These are phyloP conservation scores for Seladonia tumulorum DNA, from an alignment of 2,888 invertebrate species.

Conservation along the genomic window DNA sequence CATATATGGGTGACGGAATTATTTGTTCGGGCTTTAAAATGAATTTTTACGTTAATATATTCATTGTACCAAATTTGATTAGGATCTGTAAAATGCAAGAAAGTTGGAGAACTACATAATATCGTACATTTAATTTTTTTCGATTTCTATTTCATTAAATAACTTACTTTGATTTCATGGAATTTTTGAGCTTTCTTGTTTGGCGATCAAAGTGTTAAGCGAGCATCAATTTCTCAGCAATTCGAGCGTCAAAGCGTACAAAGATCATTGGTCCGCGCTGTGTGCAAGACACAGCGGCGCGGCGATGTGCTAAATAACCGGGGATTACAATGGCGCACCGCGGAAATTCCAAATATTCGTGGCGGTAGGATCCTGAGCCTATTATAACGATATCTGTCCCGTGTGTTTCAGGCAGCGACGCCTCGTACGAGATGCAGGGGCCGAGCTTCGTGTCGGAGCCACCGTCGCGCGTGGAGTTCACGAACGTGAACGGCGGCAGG, in stretches of 20 bases:
- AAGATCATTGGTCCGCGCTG: background rate
- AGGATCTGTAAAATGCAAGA: no score
- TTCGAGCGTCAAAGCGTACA: background rate
- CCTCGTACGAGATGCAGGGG: conserved; percentile 86
- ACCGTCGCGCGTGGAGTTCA: conserved; percentile 85
- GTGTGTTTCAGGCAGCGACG: conserved; percentile 79
- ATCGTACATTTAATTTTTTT: no score
- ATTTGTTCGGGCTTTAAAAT: no score
- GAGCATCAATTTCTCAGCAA: background rate
- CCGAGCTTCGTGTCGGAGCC: conserved; percentile 86
- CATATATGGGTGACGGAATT: no score
- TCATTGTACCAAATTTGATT: no score
- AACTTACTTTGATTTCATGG: no score
- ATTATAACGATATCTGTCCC: conserved; percentile 29
- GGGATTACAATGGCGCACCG: background rate
- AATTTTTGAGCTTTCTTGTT: no score
- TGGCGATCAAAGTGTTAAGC: no score
- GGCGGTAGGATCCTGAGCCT: background rate
- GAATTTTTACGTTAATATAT: no score
- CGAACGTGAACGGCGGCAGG: conserved; percentile 85
- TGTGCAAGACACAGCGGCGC: background rate
- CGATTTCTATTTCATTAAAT: no score
- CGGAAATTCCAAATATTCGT: conserved; percentile 3
- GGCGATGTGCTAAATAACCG: conserved; percentile 5
- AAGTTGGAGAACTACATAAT: no score